Percentiles rank a stretch among this genome's conserved stretches.
phyloP scores from a whole-genome alignment of 2,888 invertebrate genomes.

The Hydropsyche betteni region DNA sequence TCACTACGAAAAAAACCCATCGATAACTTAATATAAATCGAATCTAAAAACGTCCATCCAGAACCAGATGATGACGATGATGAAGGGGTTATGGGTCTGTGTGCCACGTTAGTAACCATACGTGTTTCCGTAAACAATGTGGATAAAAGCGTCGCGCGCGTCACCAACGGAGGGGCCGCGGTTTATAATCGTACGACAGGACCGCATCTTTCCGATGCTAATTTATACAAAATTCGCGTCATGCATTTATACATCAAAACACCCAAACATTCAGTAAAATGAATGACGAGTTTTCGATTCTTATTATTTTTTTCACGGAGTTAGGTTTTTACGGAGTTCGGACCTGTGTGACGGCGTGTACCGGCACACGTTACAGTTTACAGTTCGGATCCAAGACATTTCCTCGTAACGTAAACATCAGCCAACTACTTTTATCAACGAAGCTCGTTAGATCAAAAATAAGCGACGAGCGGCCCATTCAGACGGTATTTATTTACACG shows the following conservation, averaged over 20 bases:
- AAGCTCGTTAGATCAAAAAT: slow-evolving; percentile 40
- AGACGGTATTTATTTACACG: slow-evolving; percentile 34
- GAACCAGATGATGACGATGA: slow-evolving; percentile 2
- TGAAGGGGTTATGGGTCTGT: slow-evolving; percentile 9
- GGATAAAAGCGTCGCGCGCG: slow-evolving; percentile 40
- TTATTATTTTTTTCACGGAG: no score
- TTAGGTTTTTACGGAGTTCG: not conserved
- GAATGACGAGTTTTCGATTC: no score
- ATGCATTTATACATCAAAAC: not conserved
- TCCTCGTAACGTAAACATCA: slow-evolving; percentile 48
- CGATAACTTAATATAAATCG: not conserved
- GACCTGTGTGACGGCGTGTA: slow-evolving; percentile 31
- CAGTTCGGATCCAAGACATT: slow-evolving; percentile 50
- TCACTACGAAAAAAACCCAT: not conserved
- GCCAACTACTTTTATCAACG: slow-evolving; percentile 48
- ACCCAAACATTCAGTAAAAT: no score
- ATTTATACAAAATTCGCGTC: not conserved
- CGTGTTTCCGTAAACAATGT: slow-evolving; percentile 38
- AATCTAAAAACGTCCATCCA: slow-evolving; percentile 1
- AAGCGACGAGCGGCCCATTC: slow-evolving; percentile 33
- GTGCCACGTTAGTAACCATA: slow-evolving; percentile 9
- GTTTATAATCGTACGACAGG: slow-evolving; percentile 32
- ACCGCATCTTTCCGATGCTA: slow-evolving; percentile 21
- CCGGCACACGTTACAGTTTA: slow-evolving; percentile 46
- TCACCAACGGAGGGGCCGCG: slow-evolving; percentile 36